These are phyloP conservation scores for Protosalanx chinensis DNA, from an alignment of 2,797 vertebrate species.

Conservation along the genomic window DNA sequence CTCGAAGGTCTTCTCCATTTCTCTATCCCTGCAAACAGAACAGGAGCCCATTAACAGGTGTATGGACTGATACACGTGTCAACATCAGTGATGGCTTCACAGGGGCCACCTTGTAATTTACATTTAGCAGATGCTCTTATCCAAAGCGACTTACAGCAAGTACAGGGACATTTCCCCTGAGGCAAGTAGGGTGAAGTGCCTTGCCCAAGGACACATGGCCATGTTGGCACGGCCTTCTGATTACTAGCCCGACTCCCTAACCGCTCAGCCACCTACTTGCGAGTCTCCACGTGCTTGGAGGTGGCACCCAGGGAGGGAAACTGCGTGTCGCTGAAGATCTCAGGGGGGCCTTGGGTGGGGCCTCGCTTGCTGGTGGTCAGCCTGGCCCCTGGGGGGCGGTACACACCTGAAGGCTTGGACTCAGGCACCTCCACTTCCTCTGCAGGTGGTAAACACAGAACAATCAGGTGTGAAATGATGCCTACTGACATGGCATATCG, in stretches of 20 bases:
- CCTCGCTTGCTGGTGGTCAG: conserved; percentile 73
- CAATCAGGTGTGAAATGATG: neutral
- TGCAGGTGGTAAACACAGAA: conserved; percentile 12
- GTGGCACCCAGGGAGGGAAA: conserved; percentile 93
- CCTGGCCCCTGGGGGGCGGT: conserved; percentile 92
- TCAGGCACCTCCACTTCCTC: conserved; percentile 85
- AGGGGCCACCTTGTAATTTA: neutral
- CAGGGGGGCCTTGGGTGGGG: conserved; percentile 86
- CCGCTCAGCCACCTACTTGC: conserved; percentile 79
- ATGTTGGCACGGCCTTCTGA: too few species aligned
- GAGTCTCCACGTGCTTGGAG: conserved; percentile 93
- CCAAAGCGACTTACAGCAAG: too few species aligned
- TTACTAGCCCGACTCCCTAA: too few species aligned
- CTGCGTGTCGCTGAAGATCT: conserved; percentile 92
- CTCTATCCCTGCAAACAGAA: conserved; percentile 81
- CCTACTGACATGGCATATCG: too few species aligned
- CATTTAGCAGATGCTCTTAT: too few species aligned
- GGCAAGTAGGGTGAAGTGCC: too few species aligned
- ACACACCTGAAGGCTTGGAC: conserved; percentile 85
- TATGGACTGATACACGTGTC: too few species aligned
- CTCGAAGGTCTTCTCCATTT: conserved; percentile 98
- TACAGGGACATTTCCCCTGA: too few species aligned
- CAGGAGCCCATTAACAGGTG: too few species aligned
- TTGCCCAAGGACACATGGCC: too few species aligned
- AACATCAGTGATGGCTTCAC: neutral